phyloP scores from a whole-genome alignment of 2,888 invertebrate species.

The Lasioglossum villosulum region DNA sequence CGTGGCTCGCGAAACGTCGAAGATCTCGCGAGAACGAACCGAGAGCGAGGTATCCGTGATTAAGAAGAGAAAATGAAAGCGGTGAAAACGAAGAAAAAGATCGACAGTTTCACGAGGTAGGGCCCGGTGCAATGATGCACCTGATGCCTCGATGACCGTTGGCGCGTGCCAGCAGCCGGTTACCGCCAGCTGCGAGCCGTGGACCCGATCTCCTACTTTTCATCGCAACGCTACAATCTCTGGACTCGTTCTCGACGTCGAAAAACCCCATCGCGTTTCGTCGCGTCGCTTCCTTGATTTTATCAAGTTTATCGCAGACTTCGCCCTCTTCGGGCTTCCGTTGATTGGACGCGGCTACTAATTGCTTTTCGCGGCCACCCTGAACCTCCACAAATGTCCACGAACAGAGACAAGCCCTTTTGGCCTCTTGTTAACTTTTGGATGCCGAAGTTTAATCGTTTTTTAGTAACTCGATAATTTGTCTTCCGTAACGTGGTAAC shows the following conservation, averaged over 20 bases:
- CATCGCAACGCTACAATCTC: background rate
- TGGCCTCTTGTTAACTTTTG: background rate
- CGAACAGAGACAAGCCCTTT: background rate
- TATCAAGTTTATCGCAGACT: background rate
- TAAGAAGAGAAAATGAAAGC: slow-evolving; percentile 26
- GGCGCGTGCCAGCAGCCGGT: slow-evolving; percentile 78
- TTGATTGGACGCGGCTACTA: background rate
- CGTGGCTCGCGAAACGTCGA: background rate
- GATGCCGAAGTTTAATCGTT: background rate
- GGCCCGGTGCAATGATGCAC: slow-evolving; percentile 75
- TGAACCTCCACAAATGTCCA: background rate
- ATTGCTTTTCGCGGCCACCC: background rate
- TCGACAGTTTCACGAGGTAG: slow-evolving; percentile 46
- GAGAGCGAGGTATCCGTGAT: background rate
- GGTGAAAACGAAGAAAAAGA: slow-evolving; percentile 27
- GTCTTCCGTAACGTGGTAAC: too few species aligned
- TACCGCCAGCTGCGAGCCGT: slow-evolving; percentile 73
- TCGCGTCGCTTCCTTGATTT: background rate
- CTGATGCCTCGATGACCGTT: slow-evolving; percentile 74
- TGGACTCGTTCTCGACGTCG: background rate
- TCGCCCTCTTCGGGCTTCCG: background rate
- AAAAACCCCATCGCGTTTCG: background rate
- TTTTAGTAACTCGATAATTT: background rate
- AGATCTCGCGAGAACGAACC: slow-evolving; percentile 12
- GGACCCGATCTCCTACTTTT: slow-evolving; percentile 34